Evolutionary conservation across 2,113 vertebrate species (phyloP).

Genomic region (Puntigrus tetrazona): DNA sequence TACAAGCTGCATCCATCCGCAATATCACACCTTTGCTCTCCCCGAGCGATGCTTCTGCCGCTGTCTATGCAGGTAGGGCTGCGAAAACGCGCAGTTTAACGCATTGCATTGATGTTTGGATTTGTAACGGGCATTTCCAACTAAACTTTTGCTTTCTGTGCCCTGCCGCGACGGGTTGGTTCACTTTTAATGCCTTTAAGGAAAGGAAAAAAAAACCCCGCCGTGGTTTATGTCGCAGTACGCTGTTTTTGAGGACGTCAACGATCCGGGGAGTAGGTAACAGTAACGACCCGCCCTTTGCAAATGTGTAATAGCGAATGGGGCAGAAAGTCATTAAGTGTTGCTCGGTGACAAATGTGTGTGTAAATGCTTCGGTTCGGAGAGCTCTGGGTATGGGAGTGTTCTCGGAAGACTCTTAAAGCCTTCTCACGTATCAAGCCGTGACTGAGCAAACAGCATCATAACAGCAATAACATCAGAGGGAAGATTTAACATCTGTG

Average conservation of each 20-base stretch:
- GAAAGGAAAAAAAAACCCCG: too few relatives aligned
- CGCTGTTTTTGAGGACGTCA: constrained; percentile 24
- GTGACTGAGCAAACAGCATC: constrained; percentile 34
- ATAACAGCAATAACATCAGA: constrained; percentile 25
- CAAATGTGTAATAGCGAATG: neutral
- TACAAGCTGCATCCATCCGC: constrained; percentile 22
- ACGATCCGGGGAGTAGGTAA: neutral
- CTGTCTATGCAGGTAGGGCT: constrained; percentile 44
- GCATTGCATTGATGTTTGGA: constrained; percentile 11
- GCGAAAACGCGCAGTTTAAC: constrained; percentile 20
- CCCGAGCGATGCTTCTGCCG: constrained; percentile 35
- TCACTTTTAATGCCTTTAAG: neutral
- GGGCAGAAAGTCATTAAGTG: neutral
- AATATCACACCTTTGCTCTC: constrained; percentile 42
- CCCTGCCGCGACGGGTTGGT: neutral
- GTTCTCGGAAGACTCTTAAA: constrained; percentile 15
- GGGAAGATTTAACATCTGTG: neutral
- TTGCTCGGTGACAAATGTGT: neutral
- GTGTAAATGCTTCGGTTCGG: neutral
- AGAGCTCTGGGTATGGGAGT: neutral
- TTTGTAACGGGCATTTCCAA: neutral
- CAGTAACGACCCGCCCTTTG: constrained; percentile 18
- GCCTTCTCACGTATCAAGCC: constrained; percentile 5
- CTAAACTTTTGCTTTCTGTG: neutral
- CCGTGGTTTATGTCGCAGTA: constrained; percentile 47